These are phyloP conservation scores for Carettochelys insculpta DNA, from an alignment of 2,113 vertebrate genomes.

Conservation along the genomic window DNA sequence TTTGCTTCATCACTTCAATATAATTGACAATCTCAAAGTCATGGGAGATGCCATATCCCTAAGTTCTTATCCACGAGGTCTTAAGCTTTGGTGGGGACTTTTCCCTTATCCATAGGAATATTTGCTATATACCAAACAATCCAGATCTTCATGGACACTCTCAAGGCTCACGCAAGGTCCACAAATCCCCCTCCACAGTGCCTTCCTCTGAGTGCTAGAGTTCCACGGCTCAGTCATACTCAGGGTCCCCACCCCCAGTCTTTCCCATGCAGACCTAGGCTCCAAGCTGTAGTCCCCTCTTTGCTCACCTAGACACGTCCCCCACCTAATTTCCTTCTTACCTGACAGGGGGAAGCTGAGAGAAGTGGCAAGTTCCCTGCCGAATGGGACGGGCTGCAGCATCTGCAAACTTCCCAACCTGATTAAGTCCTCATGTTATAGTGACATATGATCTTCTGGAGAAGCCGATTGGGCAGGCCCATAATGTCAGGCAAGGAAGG, in stretches of 20 bases:
- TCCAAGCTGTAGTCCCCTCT: not conserved
- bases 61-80: not conserved
- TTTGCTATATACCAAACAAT: not conserved
- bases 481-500: constrained; percentile 40
- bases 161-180: rapidly evolving
- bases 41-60: not conserved
- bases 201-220: not conserved
- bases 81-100: not conserved
- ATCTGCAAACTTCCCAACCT: constrained; percentile 68
- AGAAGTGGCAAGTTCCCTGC: constrained; percentile 77
- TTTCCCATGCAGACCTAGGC: not conserved
- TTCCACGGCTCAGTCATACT: not conserved
- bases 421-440: constrained; percentile 84
- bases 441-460: constrained; percentile 83
- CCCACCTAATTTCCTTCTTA: constrained; percentile 56
- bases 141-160: rapidly evolving
- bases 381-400: constrained; percentile 73
- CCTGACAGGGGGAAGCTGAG: constrained; percentile 77
- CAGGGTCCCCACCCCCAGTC: no score
- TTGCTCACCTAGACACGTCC: not conserved
- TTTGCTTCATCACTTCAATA: not conserved
- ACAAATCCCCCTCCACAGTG: not conserved
- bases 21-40: not conserved
- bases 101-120: not conserved
- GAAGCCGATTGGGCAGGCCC: constrained; percentile 81